Base-by-base conservation (phyloP, 2,113 vertebrate species). In the Triplophysa dalaica region DNA sequence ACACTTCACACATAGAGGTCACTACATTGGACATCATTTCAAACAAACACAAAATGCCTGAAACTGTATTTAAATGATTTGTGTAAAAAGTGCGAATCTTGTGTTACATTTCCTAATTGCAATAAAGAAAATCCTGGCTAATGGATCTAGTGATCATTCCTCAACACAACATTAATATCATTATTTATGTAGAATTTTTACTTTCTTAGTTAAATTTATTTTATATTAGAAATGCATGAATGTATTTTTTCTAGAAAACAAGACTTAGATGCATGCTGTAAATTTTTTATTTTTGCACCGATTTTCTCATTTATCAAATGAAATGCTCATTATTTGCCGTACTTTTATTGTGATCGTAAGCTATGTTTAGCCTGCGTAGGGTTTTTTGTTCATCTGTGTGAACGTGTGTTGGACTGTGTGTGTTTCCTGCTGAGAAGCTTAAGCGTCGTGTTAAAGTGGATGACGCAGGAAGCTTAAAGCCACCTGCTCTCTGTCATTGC, bases 371-470 rank as follows among this genome's bases (percentile, higher is more conserved):
- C 75, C 11, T 38, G 12, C 16, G 54, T n/a, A 72, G 33, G 69
- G 45, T 19, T 70, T 70, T 54, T 21, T 21, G 69, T 38, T 8
- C 50, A 56, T 54, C 48, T 70, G 19, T 29, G 26, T 29, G 26
- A 29, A 29, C 26, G 26, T 29, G 26, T 64, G 58, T 48, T 60
- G 21, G 43, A n/a, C 45, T 14, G 73, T 64, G 74, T 69, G 74
- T 69, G 56, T 75, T 52, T 64, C 70, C 61, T 11, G 66, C 70
- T 75, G 80, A 79, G 70, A 54, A 80, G 75, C 80, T 84, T 75
- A 84, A 50, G 65, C 68, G 16, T 45, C 17, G 75, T 63, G 63
- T 72, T 79, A 66, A 78, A 79, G 83, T 77, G 65, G 77, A 69
- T 72, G 70, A 63, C 50, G 48, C 72, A 69, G 65, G 38, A 81